These are phyloP conservation scores for Lypha dubia DNA, from an alignment of 2,888 invertebrate species.

Conservation along the genomic window DNA sequence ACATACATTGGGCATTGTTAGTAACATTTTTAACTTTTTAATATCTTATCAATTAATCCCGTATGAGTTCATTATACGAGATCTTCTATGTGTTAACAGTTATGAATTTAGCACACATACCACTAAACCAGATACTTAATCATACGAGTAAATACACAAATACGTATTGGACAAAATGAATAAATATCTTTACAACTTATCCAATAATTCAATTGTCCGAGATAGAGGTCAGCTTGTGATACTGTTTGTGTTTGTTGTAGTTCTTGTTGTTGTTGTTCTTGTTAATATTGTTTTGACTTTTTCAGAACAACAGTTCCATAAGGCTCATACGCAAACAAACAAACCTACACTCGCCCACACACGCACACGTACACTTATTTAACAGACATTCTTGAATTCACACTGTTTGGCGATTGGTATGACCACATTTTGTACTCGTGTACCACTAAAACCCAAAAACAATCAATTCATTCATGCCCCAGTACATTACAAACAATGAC, in stretches of 20 bases:
- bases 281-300: constrained; percentile 45
- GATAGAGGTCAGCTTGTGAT: constrained; percentile 51
- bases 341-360: no score
- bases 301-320: constrained; percentile 25
- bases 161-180: not conserved
- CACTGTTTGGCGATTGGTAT: constrained; percentile 48
- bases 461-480: constrained; percentile 39
- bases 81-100: not conserved
- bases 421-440: constrained; percentile 16
- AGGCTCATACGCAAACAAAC: no score
- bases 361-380: not conserved
- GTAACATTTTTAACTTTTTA: not conserved
- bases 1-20: not conserved
- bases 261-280: constrained; percentile 34
- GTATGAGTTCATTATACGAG: not conserved
- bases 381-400: not conserved
- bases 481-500: constrained; percentile 37
- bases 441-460: constrained; percentile 23
- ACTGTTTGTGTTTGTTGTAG: constrained; percentile 50
- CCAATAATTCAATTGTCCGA: constrained; percentile 60
- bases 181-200: constrained; percentile 55
- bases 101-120: not conserved
- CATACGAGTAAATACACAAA: not conserved
- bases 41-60: not conserved
- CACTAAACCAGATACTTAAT: not conserved